These are phyloP conservation scores for Agriopis marginaria DNA, from an alignment of 2,888 invertebrate species.

Conservation along the genomic window DNA sequence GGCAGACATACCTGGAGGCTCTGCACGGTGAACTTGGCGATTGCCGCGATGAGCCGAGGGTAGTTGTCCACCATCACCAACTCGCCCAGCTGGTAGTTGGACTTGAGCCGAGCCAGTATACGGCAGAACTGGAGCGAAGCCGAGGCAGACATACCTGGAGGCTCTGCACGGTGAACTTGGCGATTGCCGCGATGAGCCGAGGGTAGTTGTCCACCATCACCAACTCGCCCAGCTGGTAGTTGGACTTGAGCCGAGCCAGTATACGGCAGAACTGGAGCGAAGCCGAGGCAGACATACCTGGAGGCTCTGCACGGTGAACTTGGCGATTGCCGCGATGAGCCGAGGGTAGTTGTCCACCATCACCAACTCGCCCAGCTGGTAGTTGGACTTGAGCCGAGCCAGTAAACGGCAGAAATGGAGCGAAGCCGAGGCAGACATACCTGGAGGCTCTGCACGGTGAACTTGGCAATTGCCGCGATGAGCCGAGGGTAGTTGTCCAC, in stretches of 20 bases:
- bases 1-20: constrained; percentile 91
- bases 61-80: constrained; percentile 98
- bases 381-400: constrained; percentile 98
- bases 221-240: constrained; percentile 98
- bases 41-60: constrained; percentile 96
- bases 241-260: constrained; percentile 97
- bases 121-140: constrained; percentile 92
- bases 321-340: constrained; percentile 97
- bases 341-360: constrained; percentile 98
- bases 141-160: constrained; percentile 85
- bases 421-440: constrained; percentile 70
- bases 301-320: constrained; percentile 98
- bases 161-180: constrained; percentile 97
- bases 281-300: constrained; percentile 85
- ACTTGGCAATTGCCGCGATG: constrained; percentile 98
- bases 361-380: constrained; percentile 98
- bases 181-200: constrained; percentile 96
- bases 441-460: constrained; percentile 97
- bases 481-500: constrained; percentile 98
- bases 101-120: constrained; percentile 96
- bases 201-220: constrained; percentile 98
- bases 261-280: constrained; percentile 94
- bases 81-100: constrained; percentile 99
- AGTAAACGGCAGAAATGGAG: constrained; percentile 96
- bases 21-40: constrained; percentile 99